Conservation (phyloP, 2,113 vertebrate species). For the Rostratula benghalensis region DNA sequence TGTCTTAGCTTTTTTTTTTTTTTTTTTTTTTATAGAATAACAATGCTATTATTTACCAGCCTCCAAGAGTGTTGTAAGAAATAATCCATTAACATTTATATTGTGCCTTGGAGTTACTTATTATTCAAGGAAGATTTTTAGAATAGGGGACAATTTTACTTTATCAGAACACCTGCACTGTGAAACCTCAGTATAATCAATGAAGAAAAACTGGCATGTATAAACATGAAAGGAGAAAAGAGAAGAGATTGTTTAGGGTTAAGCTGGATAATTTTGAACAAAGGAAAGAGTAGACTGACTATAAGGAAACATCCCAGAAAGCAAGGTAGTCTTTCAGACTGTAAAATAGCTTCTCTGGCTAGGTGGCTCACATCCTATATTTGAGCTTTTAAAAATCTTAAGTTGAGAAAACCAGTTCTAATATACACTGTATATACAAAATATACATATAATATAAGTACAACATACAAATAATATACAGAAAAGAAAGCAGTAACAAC, state of each 20-base stretch:
- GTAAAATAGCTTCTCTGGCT: background rate
- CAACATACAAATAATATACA: too few relatives aligned
- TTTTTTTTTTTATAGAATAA: background rate
- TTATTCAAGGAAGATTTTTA: background rate
- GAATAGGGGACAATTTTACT: background rate
- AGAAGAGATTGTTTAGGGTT: background rate
- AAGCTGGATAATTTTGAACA: background rate
- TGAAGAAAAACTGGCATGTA: background rate
- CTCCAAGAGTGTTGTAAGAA: background rate
- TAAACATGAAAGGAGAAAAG: background rate
- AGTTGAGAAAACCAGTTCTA: background rate
- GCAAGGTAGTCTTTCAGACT: background rate
- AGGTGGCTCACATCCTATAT: background rate
- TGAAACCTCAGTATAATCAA: background rate
- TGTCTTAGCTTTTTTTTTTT: background rate
- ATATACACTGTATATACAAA: too few relatives aligned
- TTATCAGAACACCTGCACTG: background rate
- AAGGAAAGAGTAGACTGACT: background rate
- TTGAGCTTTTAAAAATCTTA: background rate
- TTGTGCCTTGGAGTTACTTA: background rate
- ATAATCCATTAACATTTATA: background rate
- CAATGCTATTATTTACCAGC: background rate
- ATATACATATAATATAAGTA: too few relatives aligned
- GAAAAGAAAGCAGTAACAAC: background rate
- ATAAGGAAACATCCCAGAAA: background rate